phyloP scores from a whole-genome alignment of 2,888 invertebrate species.

The Anthrax anthrax region DNA sequence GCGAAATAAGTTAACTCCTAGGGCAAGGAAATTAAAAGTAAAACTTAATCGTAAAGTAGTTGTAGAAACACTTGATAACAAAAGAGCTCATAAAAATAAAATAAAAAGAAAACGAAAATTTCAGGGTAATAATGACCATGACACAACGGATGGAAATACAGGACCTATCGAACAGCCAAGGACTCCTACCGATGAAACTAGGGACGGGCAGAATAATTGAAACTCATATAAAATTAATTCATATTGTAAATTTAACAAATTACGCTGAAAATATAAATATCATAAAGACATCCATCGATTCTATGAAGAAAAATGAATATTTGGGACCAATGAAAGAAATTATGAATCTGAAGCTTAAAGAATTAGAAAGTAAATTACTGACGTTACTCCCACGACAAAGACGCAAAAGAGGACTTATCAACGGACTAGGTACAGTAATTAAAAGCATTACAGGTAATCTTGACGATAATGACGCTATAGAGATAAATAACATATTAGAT shows the following conservation, averaged over 20 bases:
- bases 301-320: neutral
- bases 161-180: neutral
- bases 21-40: neutral
- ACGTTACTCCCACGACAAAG: conserved; percentile 1
- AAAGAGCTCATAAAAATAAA: neutral
- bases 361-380: conserved; percentile 2
- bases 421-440: conserved; percentile 1
- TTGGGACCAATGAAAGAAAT: neutral
- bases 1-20: neutral
- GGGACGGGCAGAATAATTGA: conserved; percentile 1
- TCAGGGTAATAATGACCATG: neutral
- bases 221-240: neutral
- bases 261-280: conserved; percentile 3
- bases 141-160: neutral
- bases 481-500: conserved; percentile 3
- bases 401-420: conserved; percentile 7
- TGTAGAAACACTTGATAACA: neutral
- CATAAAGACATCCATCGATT: neutral
- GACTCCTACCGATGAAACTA: conserved; percentile 1
- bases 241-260: conserved; percentile 4
- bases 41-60: neutral
- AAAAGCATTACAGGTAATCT: conserved; percentile 10
- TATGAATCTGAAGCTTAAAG: neutral
- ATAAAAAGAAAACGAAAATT: neutral
- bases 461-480: conserved; percentile 6